Evolutionary conservation across 2,113 vertebrate genomes (phyloP).

Genomic region (Hydropotes inermis): DNA sequence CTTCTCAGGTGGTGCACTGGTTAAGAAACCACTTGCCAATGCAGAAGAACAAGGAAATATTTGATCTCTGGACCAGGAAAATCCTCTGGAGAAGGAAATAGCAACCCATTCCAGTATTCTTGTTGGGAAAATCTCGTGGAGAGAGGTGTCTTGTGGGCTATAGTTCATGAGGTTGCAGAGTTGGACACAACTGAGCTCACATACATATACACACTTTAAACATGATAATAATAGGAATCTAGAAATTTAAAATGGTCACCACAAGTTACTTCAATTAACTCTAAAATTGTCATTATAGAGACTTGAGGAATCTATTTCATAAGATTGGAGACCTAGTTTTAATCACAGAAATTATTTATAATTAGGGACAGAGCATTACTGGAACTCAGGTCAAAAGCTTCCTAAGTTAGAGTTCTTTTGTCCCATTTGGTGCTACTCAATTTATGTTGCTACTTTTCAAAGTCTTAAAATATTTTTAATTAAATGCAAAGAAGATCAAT

Average conservation of each 20-base stretch:
- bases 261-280: neutral
- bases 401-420: neutral
- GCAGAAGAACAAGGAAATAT: neutral
- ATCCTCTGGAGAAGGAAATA: neutral
- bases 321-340: neutral
- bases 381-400: neutral
- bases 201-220: neutral
- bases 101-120: neutral
- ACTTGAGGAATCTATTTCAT: neutral
- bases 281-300: neutral
- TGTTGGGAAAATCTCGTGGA: neutral
- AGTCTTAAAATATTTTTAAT: neutral
- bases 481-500: neutral
- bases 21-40: neutral
- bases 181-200: neutral
- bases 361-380: neutral
- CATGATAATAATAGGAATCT: neutral
- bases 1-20: neutral
- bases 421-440: neutral
- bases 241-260: neutral
- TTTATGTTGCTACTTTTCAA: neutral
- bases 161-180: neutral
- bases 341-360: neutral
- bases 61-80: neutral
- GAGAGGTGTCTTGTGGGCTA: neutral